Evolutionary conservation across 2,797 vertebrate species (phyloP), one percentile per base, ranked within the genome.

Genomic region (Erethizon dorsatum): DNA sequence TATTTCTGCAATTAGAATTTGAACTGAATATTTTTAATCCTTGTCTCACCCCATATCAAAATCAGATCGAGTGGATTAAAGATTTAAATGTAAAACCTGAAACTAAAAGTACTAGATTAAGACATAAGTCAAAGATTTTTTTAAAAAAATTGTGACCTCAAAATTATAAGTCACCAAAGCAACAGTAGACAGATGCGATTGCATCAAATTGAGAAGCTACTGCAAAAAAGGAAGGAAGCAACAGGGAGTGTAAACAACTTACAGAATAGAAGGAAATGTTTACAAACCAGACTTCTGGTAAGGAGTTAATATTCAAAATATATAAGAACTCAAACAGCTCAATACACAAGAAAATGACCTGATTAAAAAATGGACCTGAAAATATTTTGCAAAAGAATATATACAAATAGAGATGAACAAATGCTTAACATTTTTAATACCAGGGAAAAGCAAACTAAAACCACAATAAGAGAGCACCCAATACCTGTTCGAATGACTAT

Each of bases 1-100:
- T 37, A 31, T 83, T 96, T 59, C 67, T 97, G 56, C 90, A 89
- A 82, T 92, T 79, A 80, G 83, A 93, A 65, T 88, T 94, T 95
- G 67, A 94, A 89, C 12, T 18, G 79, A 91, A 45, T 96, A 50
- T 86, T 94, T 96, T 94, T 89, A 85, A 87, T 33, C 37, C 13
- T 83, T 45, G 17, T 50, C 17, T 83, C 65, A 52, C 37, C 17
- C 17, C 18, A 28, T 69, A 18, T 86, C 82, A 78, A 77, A 84
- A 77, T 63, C 59, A 13, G 41, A 57, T 83, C 47, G 83, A 79
- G 20, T 61, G 54, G 41, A 56, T 88, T 79, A 56, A 75, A 78
- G 28, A 61, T 52, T 83, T 59, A 47, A 80, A 13, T 28, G 0
- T 22, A 83, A 91, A n/a, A 22, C 24, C 5, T 12, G 24, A 78